Percentiles rank a stretch among this genome's conserved stretches.
Conservation (phyloP, 2,888 invertebrate species). For the Drosophila diplacantha region DNA sequence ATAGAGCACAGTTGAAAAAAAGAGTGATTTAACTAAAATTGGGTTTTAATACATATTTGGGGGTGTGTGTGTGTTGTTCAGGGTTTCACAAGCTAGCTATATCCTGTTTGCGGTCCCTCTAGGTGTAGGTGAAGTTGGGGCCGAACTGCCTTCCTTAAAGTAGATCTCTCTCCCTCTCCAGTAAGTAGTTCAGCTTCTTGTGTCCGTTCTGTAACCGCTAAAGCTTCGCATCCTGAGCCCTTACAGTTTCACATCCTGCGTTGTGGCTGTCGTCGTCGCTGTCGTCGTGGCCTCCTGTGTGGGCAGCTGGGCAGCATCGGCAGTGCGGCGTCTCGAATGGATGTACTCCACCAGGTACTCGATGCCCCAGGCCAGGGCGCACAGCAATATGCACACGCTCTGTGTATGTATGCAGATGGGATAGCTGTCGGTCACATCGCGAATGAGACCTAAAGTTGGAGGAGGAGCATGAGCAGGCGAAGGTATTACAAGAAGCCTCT, state of each 20-base stretch:
- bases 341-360: constrained; percentile 78
- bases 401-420: constrained; percentile 85
- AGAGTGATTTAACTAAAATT: constrained; percentile 26
- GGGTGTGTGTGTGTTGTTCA: not conserved
- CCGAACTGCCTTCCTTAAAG: constrained; percentile 14
- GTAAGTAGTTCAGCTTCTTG: constrained; percentile 22
- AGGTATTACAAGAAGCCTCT: not conserved
- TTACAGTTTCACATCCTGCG: constrained; percentile 52
- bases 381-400: constrained; percentile 83
- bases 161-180: constrained; percentile 21
- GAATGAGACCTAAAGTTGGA: constrained; percentile 80
- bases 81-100: constrained; percentile 1
- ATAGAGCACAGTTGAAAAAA: constrained; percentile 16
- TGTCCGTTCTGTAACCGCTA: not conserved
- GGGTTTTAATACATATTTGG: constrained; percentile 41
- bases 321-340: constrained; percentile 60
- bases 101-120: no score
- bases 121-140: constrained; percentile 8
- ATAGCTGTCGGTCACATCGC: constrained; percentile 84
- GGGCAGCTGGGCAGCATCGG: constrained; percentile 56
- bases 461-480: not conserved
- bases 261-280: constrained; percentile 10
- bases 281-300: constrained; percentile 39
- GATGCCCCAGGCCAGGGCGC: constrained; percentile 84
- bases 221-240: constrained; percentile 50